A percentile compares a stretch with the other conserved stretches of the same genome.
phyloP scores from a whole-genome alignment of 2,113 vertebrate species.

The Grus americana region DNA sequence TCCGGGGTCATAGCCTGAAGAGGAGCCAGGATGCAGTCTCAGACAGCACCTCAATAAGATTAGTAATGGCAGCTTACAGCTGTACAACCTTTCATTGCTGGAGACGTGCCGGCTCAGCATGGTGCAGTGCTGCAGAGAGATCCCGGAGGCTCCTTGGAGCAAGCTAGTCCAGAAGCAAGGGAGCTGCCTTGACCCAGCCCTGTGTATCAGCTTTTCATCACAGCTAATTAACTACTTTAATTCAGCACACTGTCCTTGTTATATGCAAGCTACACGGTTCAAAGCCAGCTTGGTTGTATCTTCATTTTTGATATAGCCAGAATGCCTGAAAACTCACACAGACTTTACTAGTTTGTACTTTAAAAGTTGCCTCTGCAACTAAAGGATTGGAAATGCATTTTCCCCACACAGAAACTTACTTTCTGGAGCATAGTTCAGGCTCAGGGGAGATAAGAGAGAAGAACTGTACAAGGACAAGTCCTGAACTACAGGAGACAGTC shows the following conservation, averaged over 20 bases:
- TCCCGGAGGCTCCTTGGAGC: not conserved
- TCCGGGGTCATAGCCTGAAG: not conserved
- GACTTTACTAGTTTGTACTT: not conserved
- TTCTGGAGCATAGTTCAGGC: not conserved
- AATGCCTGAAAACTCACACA: not conserved
- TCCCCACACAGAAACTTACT: not conserved
- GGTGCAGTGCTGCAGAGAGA: not conserved
- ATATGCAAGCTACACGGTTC: not conserved
- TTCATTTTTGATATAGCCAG: not conserved
- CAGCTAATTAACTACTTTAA: conserved; percentile 4
- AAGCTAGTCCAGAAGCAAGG: not conserved
- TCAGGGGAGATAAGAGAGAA: not conserved
- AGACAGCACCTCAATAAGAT: not conserved
- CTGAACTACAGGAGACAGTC: not conserved
- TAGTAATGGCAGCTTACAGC: not conserved
- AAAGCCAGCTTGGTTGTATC: not conserved
- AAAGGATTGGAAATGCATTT: not conserved
- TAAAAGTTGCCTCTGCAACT: not conserved
- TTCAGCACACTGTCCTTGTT: not conserved
- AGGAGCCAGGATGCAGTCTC: not conserved
- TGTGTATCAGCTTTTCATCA: not conserved
- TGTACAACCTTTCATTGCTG: not conserved
- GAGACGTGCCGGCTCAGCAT: not conserved
- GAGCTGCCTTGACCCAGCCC: not conserved
- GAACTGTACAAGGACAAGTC: not conserved